A percentile compares a stretch with the other conserved stretches of the same genome.
phyloP scores from a whole-genome alignment of 2,113 vertebrate genomes.

The Ochotona princeps region DNA sequence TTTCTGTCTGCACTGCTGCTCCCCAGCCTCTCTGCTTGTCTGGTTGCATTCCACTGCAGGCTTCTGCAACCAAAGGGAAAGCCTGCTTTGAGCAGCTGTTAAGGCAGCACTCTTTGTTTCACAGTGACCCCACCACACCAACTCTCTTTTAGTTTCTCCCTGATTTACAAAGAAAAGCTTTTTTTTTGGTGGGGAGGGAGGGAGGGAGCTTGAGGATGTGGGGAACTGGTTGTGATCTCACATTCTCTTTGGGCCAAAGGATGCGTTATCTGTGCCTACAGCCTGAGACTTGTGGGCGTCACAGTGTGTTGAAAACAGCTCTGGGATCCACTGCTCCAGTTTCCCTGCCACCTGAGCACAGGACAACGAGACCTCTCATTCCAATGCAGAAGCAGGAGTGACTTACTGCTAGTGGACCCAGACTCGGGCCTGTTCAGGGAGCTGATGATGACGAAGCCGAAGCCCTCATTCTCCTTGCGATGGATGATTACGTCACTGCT shows the following conservation, averaged over 20 bases:
- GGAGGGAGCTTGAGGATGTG: too few relatives aligned
- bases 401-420: conserved; percentile 92
- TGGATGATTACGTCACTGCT: conserved; percentile 95
- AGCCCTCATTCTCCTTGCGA: conserved; percentile 97
- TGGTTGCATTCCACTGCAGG: background rate
- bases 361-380: background rate
- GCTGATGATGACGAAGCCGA: conserved; percentile 99
- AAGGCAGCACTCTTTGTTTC: background rate
- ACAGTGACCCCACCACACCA: background rate
- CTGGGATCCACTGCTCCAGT: background rate
- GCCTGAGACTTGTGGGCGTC: background rate
- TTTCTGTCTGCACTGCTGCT: background rate
- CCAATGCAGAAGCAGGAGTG: background rate
- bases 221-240: background rate
- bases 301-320: too few relatives aligned
- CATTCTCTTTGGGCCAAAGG: background rate
- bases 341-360: background rate
- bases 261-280: background rate
- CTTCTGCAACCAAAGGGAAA: background rate
- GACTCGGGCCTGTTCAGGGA: conserved; percentile 96
- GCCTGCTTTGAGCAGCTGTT: background rate
- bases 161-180: background rate
- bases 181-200: background rate
- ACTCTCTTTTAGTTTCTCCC: background rate
- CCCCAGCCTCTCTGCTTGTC: background rate